Evolutionary conservation across 2,113 vertebrate species (phyloP).

Genomic region (Onychorhynchus coronatus): DNA sequence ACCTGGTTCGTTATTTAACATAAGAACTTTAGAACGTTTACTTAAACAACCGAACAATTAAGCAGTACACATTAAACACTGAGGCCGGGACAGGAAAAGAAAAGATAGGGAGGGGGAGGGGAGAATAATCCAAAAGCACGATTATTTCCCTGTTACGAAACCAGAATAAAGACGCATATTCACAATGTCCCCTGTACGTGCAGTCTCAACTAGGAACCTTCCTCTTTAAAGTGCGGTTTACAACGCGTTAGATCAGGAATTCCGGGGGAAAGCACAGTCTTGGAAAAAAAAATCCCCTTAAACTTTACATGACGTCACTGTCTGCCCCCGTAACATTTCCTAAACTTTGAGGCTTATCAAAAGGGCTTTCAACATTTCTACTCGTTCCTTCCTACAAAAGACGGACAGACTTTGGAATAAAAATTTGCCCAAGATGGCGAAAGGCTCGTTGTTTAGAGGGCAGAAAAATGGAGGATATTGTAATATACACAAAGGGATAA

Average conservation of each 20-base stretch:
- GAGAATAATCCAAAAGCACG: not conserved
- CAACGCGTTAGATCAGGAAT: not conserved
- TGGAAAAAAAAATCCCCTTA: constrained; percentile 52
- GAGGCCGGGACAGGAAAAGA: not conserved
- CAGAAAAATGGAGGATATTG: constrained; percentile 99
- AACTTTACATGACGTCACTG: constrained; percentile 83
- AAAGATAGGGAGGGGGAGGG: rapidly evolving
- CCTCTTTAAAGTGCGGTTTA: not conserved
- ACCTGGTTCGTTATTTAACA: not conserved
- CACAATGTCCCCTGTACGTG: not conserved
- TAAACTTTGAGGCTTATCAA: constrained; percentile 76
- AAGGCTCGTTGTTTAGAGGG: constrained; percentile 98
- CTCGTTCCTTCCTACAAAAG: constrained; percentile 38
- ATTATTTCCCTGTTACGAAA: constrained; percentile 47
- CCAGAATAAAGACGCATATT: not conserved
- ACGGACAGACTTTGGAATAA: constrained; percentile 69
- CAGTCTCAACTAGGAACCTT: not conserved
- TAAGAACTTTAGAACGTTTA: not conserved
- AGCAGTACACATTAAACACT: not conserved
- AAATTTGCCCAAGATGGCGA: constrained; percentile 98
- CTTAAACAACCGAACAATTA: not conserved
- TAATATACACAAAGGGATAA: constrained; percentile 99
- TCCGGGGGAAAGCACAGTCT: not conserved
- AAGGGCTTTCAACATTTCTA: constrained; percentile 64
- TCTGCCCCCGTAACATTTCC: constrained; percentile 67